Evolutionary conservation across 2,113 vertebrate species (phyloP).

Genomic region (Oxyruncus cristatus): DNA sequence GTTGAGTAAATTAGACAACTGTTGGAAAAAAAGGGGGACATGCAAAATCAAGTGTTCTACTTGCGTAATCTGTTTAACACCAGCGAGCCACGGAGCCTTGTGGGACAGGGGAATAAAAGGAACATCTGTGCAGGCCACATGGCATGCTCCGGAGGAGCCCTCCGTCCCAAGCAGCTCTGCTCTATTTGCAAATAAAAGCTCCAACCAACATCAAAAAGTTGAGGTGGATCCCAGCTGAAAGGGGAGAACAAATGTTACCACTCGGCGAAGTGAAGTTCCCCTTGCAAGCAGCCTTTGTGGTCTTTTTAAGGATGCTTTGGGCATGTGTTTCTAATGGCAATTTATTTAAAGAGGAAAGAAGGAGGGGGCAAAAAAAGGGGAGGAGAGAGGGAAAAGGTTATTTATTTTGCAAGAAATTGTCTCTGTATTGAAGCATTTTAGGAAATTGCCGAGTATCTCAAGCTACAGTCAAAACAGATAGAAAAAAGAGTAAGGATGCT

Average conservation of each 20-base stretch:
- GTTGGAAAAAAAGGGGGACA: constrained; percentile 54
- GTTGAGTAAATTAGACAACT: constrained; percentile 68
- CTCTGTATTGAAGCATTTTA: not conserved
- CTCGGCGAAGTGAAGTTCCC: not conserved
- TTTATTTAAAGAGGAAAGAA: not conserved
- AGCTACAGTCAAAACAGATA: not conserved
- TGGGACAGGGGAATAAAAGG: constrained; percentile 42
- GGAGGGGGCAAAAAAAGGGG: no score
- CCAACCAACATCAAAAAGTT: constrained; percentile 16
- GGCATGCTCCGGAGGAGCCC: not conserved
- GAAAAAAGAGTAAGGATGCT: not conserved
- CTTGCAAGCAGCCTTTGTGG: not conserved
- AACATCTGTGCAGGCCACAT: constrained; percentile 31
- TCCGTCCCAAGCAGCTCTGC: not conserved
- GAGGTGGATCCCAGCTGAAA: constrained; percentile 29
- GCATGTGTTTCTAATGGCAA: not conserved
- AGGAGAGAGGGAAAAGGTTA: not conserved
- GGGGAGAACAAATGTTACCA: constrained; percentile 35
- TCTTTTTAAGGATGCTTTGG: not conserved
- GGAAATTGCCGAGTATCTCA: not conserved
- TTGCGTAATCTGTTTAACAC: constrained; percentile 65
- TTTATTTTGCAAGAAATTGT: not conserved
- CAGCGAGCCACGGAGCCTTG: not conserved
- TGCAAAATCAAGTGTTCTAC: constrained; percentile 38
- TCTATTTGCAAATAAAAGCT: constrained; percentile 40